These are phyloP conservation scores for Platyura marginata DNA, from an alignment of 1,140 invertebrate genomes.

Conservation along the genomic window DNA sequence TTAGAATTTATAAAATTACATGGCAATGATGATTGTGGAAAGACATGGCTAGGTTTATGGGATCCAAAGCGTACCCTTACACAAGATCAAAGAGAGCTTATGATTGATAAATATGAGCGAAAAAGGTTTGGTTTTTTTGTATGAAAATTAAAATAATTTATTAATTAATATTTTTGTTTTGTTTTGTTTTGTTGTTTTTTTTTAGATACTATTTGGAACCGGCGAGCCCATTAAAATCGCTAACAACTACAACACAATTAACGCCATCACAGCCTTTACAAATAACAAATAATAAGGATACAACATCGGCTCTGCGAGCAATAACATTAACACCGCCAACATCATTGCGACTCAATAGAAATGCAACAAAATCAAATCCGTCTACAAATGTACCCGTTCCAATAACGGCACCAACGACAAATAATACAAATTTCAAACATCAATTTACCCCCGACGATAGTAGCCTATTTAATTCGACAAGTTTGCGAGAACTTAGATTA, in stretches of 20 bases:
- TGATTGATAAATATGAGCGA: slow-evolving; percentile 85
- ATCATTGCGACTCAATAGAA: too few species aligned
- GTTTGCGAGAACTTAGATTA: too few species aligned
- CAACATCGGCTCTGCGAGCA: too few species aligned
- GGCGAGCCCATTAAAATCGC: slow-evolving; percentile 27
- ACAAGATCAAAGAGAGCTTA: slow-evolving; percentile 73
- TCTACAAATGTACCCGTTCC: neutral
- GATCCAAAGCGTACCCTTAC: slow-evolving; percentile 46
- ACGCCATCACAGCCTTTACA: slow-evolving; percentile 6
- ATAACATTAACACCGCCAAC: too few species aligned
- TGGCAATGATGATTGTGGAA: slow-evolving; percentile 86
- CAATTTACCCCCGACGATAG: too few species aligned
- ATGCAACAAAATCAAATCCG: too few species aligned
- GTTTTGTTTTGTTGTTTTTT: too few species aligned
- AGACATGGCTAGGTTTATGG: slow-evolving; percentile 78
- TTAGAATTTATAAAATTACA: slow-evolving; percentile 75
- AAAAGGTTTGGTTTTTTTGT: slow-evolving; percentile 45
- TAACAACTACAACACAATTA: slow-evolving; percentile 21
- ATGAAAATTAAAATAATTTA: too few species aligned
- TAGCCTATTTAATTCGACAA: too few species aligned
- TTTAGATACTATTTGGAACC: slow-evolving; percentile 45
- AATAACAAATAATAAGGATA: too few species aligned
- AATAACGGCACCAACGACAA: slow-evolving; percentile 5
- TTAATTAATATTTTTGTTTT: too few species aligned
- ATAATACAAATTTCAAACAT: slow-evolving; percentile 17